These are phyloP conservation scores for Miltochrista miniata DNA, from an alignment of 2,888 invertebrate species.

Conservation along the genomic window DNA sequence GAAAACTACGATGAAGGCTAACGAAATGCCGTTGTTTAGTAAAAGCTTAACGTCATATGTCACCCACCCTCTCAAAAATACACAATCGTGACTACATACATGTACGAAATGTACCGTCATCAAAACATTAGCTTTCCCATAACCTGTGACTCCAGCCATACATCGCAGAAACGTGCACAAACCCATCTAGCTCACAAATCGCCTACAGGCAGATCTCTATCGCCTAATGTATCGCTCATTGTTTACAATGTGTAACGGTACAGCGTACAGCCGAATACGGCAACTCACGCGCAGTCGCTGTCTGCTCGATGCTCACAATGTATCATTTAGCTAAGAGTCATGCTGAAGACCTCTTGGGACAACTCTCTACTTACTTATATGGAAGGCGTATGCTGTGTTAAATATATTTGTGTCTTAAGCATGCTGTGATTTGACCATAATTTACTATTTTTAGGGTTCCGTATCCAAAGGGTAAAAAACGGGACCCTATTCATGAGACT, in stretches of 20 bases:
- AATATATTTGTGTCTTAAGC: not conserved
- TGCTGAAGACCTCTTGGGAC: conserved; percentile 1
- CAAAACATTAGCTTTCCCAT: not conserved
- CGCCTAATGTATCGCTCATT: conserved; percentile 35
- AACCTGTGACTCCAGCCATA: not conserved
- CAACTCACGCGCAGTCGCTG: conserved; percentile 14
- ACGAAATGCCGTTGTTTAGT: too few relatives aligned
- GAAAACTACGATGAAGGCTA: too few relatives aligned
- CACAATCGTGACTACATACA: not conserved
- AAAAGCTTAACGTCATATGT: too few relatives aligned
- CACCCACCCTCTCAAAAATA: too few relatives aligned
- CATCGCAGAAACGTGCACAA: conserved; percentile 9
- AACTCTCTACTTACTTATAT: not conserved
- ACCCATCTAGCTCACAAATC: conserved; percentile 25
- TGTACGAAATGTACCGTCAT: not conserved
- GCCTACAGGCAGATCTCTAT: conserved; percentile 33
- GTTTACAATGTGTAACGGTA: conserved; percentile 39
- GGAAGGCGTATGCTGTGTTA: not conserved
- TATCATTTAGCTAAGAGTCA: conserved; percentile 3
- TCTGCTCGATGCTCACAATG: not conserved
- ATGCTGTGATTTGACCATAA: too few relatives aligned
- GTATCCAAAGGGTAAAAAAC: too few relatives aligned
- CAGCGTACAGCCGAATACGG: conserved; percentile 30
- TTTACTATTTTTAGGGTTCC: too few relatives aligned
- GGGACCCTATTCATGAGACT: too few relatives aligned